phyloP scores from a whole-genome alignment of 2,797 vertebrate species.

The Phataginus tricuspis region DNA sequence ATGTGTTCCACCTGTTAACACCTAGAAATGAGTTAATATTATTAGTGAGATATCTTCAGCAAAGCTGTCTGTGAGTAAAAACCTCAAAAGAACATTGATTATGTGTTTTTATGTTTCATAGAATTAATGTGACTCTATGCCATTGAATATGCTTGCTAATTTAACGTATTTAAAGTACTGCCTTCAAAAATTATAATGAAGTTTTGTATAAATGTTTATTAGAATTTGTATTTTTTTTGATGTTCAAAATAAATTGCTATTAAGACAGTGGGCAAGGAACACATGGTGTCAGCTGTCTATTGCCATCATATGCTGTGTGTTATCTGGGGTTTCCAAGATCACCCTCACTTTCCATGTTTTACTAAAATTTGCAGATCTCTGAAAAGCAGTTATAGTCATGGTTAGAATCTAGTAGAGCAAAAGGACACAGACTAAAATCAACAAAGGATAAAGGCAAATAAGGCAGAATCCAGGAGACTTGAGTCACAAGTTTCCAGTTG shows the following conservation, averaged over 20 bases:
- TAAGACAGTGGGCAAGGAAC: not conserved
- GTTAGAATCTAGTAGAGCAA: not conserved
- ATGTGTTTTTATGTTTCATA: not conserved
- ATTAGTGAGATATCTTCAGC: not conserved
- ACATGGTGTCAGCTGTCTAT: not conserved
- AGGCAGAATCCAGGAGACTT: not conserved
- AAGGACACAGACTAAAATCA: not conserved
- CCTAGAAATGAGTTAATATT: not conserved
- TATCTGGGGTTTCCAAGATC: not conserved
- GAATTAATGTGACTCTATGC: not conserved
- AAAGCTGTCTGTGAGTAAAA: not conserved
- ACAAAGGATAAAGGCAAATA: not conserved
- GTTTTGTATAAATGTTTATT: not conserved
- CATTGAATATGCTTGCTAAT: not conserved
- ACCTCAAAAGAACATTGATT: not conserved
- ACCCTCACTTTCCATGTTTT: not conserved
- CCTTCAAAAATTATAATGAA: not conserved
- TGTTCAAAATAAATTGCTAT: not conserved
- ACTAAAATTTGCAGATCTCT: not conserved
- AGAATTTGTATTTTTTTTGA: not conserved
- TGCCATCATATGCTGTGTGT: rapidly evolving
- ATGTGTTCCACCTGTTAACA: too few relatives aligned
- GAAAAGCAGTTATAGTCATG: not conserved
- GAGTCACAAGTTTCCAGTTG: not conserved
- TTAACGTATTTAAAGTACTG: not conserved